Percentiles rank a stretch among this genome's conserved stretches.
Conservation (phyloP, 2,888 invertebrate genomes). For the Oxyteleia sp. region DNA sequence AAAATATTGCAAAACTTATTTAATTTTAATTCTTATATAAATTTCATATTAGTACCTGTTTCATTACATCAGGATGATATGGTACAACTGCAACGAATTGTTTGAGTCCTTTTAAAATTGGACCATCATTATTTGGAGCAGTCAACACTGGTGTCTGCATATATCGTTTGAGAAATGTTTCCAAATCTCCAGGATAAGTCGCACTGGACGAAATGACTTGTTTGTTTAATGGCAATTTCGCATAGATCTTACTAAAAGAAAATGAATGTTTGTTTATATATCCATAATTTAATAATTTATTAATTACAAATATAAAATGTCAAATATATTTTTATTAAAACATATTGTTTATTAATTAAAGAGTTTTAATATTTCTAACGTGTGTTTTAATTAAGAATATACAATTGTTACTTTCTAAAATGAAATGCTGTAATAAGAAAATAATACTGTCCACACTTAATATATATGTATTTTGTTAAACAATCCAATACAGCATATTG, state of each 20-base stretch:
- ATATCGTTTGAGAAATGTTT: constrained; percentile 91
- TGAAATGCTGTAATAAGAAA: too few species aligned
- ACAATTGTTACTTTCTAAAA: too few species aligned
- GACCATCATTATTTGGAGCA: constrained; percentile 91
- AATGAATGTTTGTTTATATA: constrained; percentile 29
- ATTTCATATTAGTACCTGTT: constrained; percentile 88
- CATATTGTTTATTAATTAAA: too few species aligned
- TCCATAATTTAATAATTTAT: constrained; percentile 37
- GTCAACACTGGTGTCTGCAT: constrained; percentile 94
- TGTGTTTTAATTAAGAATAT: too few species aligned
- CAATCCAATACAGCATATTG: too few species aligned
- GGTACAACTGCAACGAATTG: constrained; percentile 92
- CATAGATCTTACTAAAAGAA: constrained; percentile 91
- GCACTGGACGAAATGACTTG: constrained; percentile 98
- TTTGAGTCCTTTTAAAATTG: constrained; percentile 93
- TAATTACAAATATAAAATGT: constrained; percentile 23
- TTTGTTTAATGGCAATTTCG: constrained; percentile 91
- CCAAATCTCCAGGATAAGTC: constrained; percentile 94
- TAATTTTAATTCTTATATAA: constrained; percentile 9
- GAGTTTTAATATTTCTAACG: too few species aligned
- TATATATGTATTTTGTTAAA: too few species aligned
- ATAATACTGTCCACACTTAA: too few species aligned
- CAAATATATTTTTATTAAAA: too few species aligned
- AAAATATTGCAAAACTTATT: too few species aligned
- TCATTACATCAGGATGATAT: constrained; percentile 90